Evolutionary conservation across 1,140 invertebrate species (phyloP), one percentile per base, ranked within the genome.

Genomic region (Eulimnadia texana): DNA sequence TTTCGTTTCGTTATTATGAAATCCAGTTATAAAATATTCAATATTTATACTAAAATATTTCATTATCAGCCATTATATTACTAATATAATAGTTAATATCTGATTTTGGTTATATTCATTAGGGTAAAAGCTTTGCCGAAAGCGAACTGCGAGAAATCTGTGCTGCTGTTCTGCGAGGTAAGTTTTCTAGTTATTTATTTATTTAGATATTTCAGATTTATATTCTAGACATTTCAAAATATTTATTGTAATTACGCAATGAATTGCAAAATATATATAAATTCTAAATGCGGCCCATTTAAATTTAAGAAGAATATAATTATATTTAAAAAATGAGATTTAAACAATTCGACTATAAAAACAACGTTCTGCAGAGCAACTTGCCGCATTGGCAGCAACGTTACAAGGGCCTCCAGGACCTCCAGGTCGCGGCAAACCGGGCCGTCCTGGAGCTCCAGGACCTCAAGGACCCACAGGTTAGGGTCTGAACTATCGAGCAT

Each of bases 391-490:
- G 66, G 74, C 80, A 64, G 69, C 76, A 33, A 76, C 76, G 42
- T 71, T 84, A 63, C 70, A 76, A 60, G 82, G 82, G 28, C 80
- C 80, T 22, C 80, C 81, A 52, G 81, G 81, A 29, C 75, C 76
- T 20, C 80, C 82, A 53, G 81, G 81, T 50, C 69, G 74, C 64
- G 76, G 78, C 53, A 78, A 76, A 69, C 75, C 75, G 65, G 80
- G 81, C 59, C 72, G 76, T 65, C 77, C 76, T 62, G 82, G 82
- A 47, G 69, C 74, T 57, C 78, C 80, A 58, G 82, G 82, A 64
- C 68, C 69, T 47, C 81, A 80, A 72, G 81, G 82, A 71, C 73
- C 76, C 27, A 76, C 76, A 80, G 81, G 81, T 82, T 75, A 57
- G 66, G 53, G 58, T 63, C n/a, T 63, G 29, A 16, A 53, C 60